A percentile compares a stretch with the other conserved stretches of the same genome.
Evolutionary conservation across 2,113 vertebrate species (phyloP).

Genomic region (Gavialis gangeticus): DNA sequence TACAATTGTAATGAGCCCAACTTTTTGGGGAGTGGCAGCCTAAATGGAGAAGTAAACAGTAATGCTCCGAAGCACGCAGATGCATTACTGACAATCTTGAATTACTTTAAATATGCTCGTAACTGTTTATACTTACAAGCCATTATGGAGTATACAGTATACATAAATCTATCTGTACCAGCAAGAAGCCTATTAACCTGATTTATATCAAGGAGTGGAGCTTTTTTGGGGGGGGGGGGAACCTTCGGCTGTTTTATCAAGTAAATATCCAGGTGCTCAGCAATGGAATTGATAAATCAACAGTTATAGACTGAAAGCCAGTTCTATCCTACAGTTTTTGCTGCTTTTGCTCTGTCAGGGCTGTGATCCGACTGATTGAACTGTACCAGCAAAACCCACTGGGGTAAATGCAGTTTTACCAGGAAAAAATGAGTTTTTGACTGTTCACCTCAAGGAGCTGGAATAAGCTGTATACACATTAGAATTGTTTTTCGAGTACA

Average conservation of each 20-base stretch:
- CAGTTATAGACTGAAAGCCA: not conserved
- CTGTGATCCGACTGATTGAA: not conserved
- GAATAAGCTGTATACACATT: not conserved
- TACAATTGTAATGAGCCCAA: conserved; percentile 69
- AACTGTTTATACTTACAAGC: not conserved
- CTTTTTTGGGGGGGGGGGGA: not conserved
- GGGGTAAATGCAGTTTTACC: not conserved
- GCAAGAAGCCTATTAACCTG: not conserved
- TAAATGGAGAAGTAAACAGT: not conserved
- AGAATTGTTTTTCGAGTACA: not conserved
- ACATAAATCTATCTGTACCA: not conserved
- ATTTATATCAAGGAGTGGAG: not conserved
- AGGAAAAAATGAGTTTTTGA: too few relatives aligned
- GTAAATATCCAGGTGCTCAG: not conserved
- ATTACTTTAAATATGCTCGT: not conserved
- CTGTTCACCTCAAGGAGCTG: not conserved
- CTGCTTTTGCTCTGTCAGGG: not conserved
- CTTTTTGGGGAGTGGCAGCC: not conserved
- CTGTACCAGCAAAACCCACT: not conserved
- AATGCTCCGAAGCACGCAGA: not conserved
- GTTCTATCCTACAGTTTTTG: rapidly evolving
- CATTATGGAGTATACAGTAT: not conserved
- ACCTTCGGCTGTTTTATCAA: not conserved
- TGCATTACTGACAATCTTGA: not conserved
- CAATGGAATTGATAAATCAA: not conserved